These are phyloP conservation scores for Lomographa bimaculata DNA, from an alignment of 2,888 invertebrate genomes.

Conservation along the genomic window DNA sequence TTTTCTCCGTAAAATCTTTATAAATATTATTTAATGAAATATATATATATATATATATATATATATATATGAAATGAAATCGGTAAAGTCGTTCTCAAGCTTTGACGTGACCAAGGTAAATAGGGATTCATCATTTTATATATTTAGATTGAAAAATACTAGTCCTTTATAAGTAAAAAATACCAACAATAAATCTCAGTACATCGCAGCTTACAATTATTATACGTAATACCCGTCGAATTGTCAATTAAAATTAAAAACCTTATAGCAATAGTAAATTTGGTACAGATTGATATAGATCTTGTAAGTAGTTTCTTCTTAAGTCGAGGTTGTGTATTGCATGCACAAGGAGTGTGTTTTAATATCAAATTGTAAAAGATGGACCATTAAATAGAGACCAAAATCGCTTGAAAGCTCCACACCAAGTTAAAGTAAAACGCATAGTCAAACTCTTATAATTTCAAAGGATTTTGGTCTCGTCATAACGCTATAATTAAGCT, in stretches of 20 bases:
- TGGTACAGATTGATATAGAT: slow-evolving; percentile 14
- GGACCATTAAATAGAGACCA: slow-evolving; percentile 68
- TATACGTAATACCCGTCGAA: no score
- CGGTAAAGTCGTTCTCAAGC: no score
- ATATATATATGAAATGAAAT: no score
- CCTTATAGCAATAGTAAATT: slow-evolving; percentile 7
- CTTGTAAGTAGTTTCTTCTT: slow-evolving; percentile 33
- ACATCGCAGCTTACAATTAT: no score
- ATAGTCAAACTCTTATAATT: slow-evolving; percentile 27
- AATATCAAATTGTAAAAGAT: slow-evolving; percentile 80
- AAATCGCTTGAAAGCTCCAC: slow-evolving; percentile 49
- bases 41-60: no score
- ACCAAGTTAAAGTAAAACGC: slow-evolving; percentile 8
- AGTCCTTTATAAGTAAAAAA: no score
- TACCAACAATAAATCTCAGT: slow-evolving; percentile 4
- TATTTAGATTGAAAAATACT: no score
- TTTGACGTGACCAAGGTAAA: no score
- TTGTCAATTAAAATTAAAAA: no score
- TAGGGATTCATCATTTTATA: no score
- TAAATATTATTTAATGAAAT: no score
- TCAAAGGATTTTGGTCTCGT: slow-evolving; percentile 57
- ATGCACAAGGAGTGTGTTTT: slow-evolving; percentile 62
- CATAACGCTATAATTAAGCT: slow-evolving; percentile 63
- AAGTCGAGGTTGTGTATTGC: slow-evolving; percentile 68
- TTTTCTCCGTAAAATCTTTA: no score